Evolutionary conservation across 2,888 invertebrate species (phyloP).

Genomic region (Mesochorus sp.): DNA sequence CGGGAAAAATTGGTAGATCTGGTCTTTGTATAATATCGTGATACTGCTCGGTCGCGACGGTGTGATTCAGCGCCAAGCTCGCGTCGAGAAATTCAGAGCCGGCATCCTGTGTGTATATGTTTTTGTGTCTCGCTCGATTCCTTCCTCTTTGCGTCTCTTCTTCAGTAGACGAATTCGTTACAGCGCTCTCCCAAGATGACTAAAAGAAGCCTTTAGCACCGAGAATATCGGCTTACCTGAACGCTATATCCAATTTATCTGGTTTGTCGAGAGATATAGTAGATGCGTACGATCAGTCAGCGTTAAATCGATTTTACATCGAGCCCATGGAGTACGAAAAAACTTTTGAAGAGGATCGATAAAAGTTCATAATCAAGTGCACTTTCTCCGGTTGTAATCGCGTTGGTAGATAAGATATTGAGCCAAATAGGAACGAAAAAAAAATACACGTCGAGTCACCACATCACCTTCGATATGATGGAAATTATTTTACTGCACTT

Average conservation of each 20-base stretch:
- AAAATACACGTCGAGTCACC: conserved; percentile 7
- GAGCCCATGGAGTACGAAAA: conserved; percentile 24
- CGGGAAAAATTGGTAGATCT: conserved; percentile 2
- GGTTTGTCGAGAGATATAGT: conserved; percentile 15
- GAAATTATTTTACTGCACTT: conserved; percentile 12
- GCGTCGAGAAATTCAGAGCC: conserved; percentile 3
- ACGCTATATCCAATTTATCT: conserved; percentile 28
- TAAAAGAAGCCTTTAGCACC: conserved; percentile 46
- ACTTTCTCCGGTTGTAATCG: conserved; percentile 26
- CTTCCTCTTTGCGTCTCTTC: conserved; percentile 30
- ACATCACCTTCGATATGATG: conserved; percentile 12
- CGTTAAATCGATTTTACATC: conserved; percentile 43
- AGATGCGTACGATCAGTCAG: conserved; percentile 8
- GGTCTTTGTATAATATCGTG: conserved; percentile 1
- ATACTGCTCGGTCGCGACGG: background rate
- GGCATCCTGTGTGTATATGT: background rate
- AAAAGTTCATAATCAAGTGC: conserved; percentile 32
- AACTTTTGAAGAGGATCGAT: conserved; percentile 38
- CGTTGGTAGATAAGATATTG: conserved; percentile 7
- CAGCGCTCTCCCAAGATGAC: conserved; percentile 34
- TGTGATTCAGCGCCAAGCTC: conserved; percentile 21
- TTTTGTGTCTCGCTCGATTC: conserved; percentile 20
- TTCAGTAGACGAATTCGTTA: conserved; percentile 43
- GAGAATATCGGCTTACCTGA: conserved; percentile 49
- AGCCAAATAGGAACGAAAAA: background rate